Evolutionary conservation across 2,113 vertebrate genomes (phyloP).

Genomic region (Aegithalos caudatus): DNA sequence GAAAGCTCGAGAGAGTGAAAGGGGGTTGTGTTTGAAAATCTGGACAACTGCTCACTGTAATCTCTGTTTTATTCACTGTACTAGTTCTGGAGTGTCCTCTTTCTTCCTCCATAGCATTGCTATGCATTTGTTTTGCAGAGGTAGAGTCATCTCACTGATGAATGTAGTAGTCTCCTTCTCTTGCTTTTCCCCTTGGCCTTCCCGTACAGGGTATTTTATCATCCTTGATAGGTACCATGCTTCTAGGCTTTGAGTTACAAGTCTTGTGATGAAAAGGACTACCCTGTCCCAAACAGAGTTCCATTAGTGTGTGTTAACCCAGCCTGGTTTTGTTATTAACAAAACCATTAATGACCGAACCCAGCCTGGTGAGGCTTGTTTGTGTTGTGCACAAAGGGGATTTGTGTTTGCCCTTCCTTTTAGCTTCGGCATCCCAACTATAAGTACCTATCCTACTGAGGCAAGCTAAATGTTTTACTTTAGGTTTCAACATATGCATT

Average conservation of each 20-base stretch:
- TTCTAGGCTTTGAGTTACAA: not conserved
- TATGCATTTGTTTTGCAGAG: not conserved
- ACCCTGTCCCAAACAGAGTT: not conserved
- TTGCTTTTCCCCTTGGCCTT: not conserved
- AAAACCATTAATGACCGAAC: too few relatives aligned
- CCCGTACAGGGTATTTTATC: not conserved
- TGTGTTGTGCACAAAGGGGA: not conserved
- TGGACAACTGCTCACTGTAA: slow-evolving; percentile 1
- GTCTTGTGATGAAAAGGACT: not conserved
- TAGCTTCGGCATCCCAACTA: not conserved
- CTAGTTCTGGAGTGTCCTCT: not conserved
- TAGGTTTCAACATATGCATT: not conserved
- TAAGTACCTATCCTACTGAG: not conserved
- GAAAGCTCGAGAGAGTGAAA: not conserved
- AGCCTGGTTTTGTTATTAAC: too few relatives aligned
- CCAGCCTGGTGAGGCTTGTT: slow-evolving; percentile 43
- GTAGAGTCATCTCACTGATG: not conserved
- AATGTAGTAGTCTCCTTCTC: not conserved
- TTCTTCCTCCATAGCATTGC: not conserved
- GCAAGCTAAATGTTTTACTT: not conserved
- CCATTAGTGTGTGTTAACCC: slow-evolving; percentile 65
- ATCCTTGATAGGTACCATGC: not conserved
- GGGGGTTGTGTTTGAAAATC: slow-evolving; percentile 19
- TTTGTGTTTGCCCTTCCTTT: slow-evolving; percentile 47
- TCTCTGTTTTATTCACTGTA: not conserved